Conservation (phyloP, 2,888 invertebrate species). For the Heteropelma amictum region DNA sequence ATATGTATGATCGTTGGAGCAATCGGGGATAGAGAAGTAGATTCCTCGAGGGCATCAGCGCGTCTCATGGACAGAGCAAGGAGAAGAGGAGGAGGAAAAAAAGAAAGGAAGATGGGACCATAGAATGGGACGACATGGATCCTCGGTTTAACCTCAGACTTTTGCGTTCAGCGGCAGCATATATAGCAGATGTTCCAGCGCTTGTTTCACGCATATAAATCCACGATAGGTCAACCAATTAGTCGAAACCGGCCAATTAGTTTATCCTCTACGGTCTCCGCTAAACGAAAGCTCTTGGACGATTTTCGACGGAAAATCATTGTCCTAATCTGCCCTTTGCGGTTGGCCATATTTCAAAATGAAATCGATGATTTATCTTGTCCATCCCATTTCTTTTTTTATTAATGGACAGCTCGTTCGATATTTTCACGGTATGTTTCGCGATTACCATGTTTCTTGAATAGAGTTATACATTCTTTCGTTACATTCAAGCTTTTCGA, state of each 20-base stretch:
- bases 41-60: slow-evolving; percentile 60
- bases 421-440: too few species aligned
- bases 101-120: slow-evolving; percentile 9
- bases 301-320: slow-evolving; percentile 28
- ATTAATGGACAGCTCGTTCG: too few species aligned
- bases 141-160: slow-evolving; percentile 3
- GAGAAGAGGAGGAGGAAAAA: slow-evolving; percentile 15
- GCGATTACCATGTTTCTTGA: too few species aligned
- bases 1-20: slow-evolving; percentile 71
- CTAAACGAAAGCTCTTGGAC: slow-evolving; percentile 32
- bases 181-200: slow-evolving; percentile 56
- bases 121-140: slow-evolving; percentile 31
- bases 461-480: too few species aligned
- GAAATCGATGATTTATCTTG: background rate
- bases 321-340: background rate
- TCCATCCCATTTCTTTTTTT: background rate
- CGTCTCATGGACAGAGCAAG: slow-evolving; percentile 29
- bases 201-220: slow-evolving; percentile 55
- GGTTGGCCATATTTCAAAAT: background rate
- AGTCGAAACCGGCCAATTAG: slow-evolving; percentile 64
- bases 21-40: slow-evolving; percentile 63
- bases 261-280: slow-evolving; percentile 17
- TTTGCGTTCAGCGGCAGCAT: slow-evolving; percentile 25
- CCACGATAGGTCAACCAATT: slow-evolving; percentile 62
- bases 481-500: too few species aligned